Evolutionary conservation across 2,888 invertebrate species (phyloP).

Genomic region (Drosophila rubida): DNA sequence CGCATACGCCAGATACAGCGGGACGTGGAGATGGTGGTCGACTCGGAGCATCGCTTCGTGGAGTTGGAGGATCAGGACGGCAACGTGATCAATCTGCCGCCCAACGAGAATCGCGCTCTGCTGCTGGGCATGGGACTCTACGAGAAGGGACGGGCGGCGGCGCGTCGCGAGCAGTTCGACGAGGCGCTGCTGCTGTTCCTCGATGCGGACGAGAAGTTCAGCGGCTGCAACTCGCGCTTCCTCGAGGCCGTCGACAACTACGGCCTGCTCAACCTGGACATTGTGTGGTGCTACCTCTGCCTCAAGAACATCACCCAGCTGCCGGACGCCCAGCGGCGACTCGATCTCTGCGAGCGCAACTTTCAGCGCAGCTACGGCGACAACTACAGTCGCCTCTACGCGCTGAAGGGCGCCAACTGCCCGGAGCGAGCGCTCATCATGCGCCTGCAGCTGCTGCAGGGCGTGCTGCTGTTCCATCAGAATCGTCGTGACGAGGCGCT

Average conservation of each 20-base stretch:
- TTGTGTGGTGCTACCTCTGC: conserved; percentile 94
- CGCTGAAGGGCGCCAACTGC: conserved; percentile 86
- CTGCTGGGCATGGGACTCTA: conserved; percentile 92
- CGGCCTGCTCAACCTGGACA: conserved; percentile 92
- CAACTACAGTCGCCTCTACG: conserved; percentile 87
- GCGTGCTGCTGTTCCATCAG: conserved; percentile 91
- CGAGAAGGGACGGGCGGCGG: conserved; percentile 90
- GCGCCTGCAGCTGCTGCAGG: conserved; percentile 92
- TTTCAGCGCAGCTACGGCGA: conserved; percentile 89
- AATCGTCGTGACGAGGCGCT: conserved; percentile 88
- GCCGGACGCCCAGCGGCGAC: conserved; percentile 90
- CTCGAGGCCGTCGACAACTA: conserved; percentile 92
- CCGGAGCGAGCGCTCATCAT: conserved; percentile 91
- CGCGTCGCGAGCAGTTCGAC: conserved; percentile 88
- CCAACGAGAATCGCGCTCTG: conserved; percentile 89
- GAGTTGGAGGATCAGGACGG: conserved; percentile 92
- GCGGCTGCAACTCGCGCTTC: conserved; percentile 83
- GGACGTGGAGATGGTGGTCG: conserved; percentile 87
- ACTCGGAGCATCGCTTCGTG: conserved; percentile 83
- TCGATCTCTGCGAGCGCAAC: conserved; percentile 89
- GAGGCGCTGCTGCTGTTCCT: conserved; percentile 90
- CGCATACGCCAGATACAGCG: conserved; percentile 86
- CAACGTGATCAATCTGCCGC: conserved; percentile 89
- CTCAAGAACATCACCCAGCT: conserved; percentile 89
- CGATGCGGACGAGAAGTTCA: conserved; percentile 91